A percentile compares a stretch with the other conserved stretches of the same genome.
These are phyloP conservation scores for Cynopterus brachyotis DNA, from an alignment of 2,113 vertebrate genomes.

Conservation along the genomic window DNA sequence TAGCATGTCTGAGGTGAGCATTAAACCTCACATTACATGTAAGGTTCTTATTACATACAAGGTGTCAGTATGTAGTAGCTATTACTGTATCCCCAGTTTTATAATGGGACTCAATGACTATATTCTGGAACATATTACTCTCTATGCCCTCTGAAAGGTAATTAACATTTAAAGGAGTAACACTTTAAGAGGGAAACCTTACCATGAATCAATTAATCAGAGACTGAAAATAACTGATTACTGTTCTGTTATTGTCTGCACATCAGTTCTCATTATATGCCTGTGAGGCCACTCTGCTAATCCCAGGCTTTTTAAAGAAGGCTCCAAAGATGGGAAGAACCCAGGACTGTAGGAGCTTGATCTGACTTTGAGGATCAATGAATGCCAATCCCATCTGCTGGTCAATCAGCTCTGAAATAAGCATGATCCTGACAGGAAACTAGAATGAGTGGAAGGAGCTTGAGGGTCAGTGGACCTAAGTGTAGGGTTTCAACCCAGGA, in stretches of 20 bases:
- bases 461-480: neutral
- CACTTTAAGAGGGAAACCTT: constrained; percentile 42
- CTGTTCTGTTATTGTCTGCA: neutral
- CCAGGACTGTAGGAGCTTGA: neutral
- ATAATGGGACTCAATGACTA: neutral
- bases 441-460: neutral
- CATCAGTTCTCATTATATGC: neutral
- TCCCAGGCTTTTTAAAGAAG: neutral
- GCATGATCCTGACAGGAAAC: neutral
- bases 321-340: neutral
- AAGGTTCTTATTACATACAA: neutral
- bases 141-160: neutral
- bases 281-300: neutral
- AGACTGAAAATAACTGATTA: constrained; percentile 25
- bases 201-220: neutral
- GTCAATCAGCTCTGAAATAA: neutral
- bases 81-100: neutral
- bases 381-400: neutral
- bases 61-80: neutral
- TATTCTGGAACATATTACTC: constrained; percentile 13
- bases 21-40: neutral
- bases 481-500: neutral
- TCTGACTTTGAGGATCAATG: neutral
- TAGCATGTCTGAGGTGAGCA: neutral
- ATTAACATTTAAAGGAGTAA: constrained; percentile 30